These are phyloP conservation scores for Caenorhabditis elegans DNA, from an alignment of 1,140 invertebrate species.

Conservation along the genomic window DNA sequence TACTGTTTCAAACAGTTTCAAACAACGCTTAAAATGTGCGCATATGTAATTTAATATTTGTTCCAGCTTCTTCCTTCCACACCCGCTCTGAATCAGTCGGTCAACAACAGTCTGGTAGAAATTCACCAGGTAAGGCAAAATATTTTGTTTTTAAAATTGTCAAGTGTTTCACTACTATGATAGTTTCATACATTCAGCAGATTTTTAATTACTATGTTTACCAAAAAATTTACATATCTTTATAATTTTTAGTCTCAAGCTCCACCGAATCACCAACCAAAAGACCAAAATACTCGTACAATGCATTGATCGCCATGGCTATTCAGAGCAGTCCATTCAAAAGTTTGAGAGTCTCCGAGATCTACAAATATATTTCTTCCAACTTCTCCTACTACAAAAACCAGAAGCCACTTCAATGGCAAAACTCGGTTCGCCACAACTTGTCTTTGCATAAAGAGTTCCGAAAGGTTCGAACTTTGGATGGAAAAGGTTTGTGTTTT, in stretches of 20 bases:
- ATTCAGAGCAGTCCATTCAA: constrained; percentile 5
- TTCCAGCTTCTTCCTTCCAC: no score
- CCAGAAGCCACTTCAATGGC: neutral
- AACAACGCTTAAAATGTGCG: no score
- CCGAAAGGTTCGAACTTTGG: neutral
- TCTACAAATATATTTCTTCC: neutral
- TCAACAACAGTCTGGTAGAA: no score
- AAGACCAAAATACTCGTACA: neutral
- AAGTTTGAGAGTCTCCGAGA: neutral
- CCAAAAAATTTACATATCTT: no score
- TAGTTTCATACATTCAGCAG: no score
- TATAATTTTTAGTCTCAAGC: neutral
- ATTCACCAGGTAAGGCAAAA: no score
- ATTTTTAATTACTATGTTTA: no score
- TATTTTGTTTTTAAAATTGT: no score
- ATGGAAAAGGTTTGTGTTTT: neutral
- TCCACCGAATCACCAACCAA: neutral
- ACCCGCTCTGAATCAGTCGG: no score
- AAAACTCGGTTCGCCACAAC: neutral
- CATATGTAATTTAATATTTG: no score
- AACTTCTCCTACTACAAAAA: neutral
- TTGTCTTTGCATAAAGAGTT: neutral
- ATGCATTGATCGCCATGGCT: neutral
- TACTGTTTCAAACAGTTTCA: no score
- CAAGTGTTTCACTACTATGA: no score